Evolutionary conservation across 2,888 invertebrate genomes (phyloP).

Genomic region (Nyleta sp.): DNA sequence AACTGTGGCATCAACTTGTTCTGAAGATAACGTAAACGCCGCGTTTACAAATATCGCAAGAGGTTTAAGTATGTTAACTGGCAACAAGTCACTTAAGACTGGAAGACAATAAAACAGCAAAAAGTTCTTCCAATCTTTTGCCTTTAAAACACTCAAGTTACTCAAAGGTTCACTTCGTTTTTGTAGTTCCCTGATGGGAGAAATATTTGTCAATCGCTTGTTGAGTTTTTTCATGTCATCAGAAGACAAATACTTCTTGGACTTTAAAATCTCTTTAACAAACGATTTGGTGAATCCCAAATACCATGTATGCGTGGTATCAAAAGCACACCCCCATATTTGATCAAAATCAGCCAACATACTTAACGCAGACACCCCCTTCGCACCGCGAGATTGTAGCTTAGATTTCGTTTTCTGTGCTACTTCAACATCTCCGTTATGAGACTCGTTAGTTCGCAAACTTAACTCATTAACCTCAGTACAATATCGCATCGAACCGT

Average conservation of each 20-base stretch:
- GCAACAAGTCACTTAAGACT: background rate
- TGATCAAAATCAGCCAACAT: constrained; percentile 1
- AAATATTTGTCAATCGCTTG: no score
- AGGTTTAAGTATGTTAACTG: background rate
- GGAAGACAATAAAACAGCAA: background rate
- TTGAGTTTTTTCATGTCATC: no score
- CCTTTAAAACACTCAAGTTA: background rate
- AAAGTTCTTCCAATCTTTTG: background rate
- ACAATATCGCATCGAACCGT: background rate
- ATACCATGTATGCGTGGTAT: constrained; percentile 3
- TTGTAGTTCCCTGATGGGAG: background rate
- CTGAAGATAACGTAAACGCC: background rate
- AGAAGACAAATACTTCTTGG: no score
- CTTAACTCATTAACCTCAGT: background rate
- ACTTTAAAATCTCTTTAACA: no score
- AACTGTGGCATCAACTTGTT: background rate
- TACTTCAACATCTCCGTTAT: background rate
- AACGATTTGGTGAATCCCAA: background rate
- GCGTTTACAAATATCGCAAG: background rate
- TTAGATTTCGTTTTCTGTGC: background rate
- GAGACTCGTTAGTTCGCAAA: background rate
- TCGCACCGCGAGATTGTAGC: background rate
- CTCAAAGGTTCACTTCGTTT: background rate
- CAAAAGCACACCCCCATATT: background rate
- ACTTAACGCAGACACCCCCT: background rate